A percentile compares a stretch with the other conserved stretches of the same genome.
Evolutionary conservation across 2,113 vertebrate genomes (phyloP).

Genomic region (Ictalurus furcatus): DNA sequence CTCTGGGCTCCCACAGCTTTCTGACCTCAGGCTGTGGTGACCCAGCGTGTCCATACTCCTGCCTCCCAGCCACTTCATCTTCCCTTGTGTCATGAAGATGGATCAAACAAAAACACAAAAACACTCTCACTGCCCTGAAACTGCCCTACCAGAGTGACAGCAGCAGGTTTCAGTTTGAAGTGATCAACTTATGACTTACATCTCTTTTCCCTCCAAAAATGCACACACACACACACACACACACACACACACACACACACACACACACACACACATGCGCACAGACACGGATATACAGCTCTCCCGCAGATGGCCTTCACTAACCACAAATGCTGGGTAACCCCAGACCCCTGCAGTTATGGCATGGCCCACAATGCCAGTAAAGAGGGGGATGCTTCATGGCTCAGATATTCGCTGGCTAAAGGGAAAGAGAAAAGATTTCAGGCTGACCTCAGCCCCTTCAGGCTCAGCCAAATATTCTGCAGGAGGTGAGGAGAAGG

Average conservation of each 20-base stretch:
- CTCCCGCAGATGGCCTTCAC: conserved; percentile 73
- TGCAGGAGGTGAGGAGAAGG: conserved; percentile 43
- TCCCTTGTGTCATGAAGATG: conserved; percentile 79
- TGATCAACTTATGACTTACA: conserved; percentile 66
- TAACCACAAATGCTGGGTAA: conserved; percentile 74
- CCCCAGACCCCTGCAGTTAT: conserved; percentile 74
- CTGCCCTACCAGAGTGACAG: conserved; percentile 74
- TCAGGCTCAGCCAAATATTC: conserved; percentile 43
- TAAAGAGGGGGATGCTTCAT: conserved; percentile 78
- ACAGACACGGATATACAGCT: conserved; percentile 44
- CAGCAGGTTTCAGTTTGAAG: conserved; percentile 75
- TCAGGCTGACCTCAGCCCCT: conserved; percentile 72
- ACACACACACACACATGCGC: conserved; percentile 36
- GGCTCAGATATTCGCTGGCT: conserved; percentile 78
- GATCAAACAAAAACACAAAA: conserved; percentile 70
- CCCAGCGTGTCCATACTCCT: conserved; percentile 35
- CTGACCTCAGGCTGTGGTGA: conserved; percentile 49
- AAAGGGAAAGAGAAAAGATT: conserved; percentile 78
- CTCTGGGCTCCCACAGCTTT: conserved; percentile 48
- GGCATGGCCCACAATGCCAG: conserved; percentile 69
- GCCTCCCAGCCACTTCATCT: conserved; percentile 60
- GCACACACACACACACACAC: conserved; percentile 9
- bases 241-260: conserved; percentile 8
- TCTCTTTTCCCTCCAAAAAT: conserved; percentile 20
- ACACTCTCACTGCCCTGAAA: conserved; percentile 56